Evolutionary conservation across 2,113 vertebrate species (phyloP).

Genomic region (Sylvietta virens): DNA sequence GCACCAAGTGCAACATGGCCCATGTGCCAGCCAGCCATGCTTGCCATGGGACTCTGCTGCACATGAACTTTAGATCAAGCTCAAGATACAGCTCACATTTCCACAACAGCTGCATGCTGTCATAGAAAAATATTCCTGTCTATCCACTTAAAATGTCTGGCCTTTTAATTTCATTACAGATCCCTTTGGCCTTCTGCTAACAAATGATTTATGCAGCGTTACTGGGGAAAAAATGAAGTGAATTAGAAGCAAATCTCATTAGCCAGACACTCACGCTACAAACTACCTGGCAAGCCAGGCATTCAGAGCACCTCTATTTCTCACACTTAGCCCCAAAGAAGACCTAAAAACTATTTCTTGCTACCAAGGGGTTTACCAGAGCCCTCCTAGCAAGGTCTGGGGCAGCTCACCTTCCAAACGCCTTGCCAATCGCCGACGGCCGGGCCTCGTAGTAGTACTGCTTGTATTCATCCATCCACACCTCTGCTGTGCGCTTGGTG

Average conservation of each 20-base stretch:
- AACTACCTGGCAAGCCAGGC: neutral
- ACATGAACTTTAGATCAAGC: neutral
- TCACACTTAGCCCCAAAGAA: neutral
- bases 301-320: neutral
- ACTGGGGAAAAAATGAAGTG: neutral
- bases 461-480: slow-evolving; percentile 99
- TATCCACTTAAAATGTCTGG: neutral
- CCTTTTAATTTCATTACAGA: neutral
- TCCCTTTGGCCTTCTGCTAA: neutral
- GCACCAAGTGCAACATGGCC: neutral
- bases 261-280: neutral
- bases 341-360: neutral
- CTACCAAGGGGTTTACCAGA: neutral
- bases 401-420: slow-evolving; percentile 87
- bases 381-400: neutral
- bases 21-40: neutral
- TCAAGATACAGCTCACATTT: neutral
- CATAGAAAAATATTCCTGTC: neutral
- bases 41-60: neutral
- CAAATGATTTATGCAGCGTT: neutral
- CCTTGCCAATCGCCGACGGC: slow-evolving; percentile 92
- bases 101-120: neutral
- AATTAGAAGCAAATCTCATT: neutral
- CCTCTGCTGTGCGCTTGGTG: slow-evolving; percentile 93
- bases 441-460: slow-evolving; percentile 95